Conservation (phyloP, 2,113 vertebrate species). For the Pachycephala philippinensis region DNA sequence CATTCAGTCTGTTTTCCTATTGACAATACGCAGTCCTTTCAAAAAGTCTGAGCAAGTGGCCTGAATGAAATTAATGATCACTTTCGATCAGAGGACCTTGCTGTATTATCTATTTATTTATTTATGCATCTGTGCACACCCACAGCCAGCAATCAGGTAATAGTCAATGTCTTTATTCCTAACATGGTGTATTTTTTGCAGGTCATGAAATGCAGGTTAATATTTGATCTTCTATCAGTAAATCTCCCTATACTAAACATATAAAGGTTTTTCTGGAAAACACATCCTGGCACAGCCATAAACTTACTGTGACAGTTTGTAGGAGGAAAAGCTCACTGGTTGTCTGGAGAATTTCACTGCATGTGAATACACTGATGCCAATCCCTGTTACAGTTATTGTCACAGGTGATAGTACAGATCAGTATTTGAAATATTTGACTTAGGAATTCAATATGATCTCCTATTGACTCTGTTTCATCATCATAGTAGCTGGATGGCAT, state of each 20-base stretch:
- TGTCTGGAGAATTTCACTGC: background rate
- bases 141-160: background rate
- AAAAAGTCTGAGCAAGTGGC: background rate
- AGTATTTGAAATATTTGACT: background rate
- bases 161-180: background rate
- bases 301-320: background rate
- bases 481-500: background rate
- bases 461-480: background rate
- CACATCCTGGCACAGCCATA: background rate
- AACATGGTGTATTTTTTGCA: background rate
- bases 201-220: conserved; percentile 25
- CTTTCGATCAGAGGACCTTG: background rate
- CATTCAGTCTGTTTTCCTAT: background rate
- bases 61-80: background rate
- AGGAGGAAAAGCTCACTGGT: background rate
- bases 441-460: background rate
- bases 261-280: background rate
- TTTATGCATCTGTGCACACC: background rate
- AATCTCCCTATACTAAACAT: background rate
- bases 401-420: background rate
- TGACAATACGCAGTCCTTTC: background rate
- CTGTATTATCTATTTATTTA: background rate
- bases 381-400: background rate
- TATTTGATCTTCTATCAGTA: conserved; percentile 33
- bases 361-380: background rate